Base-by-base conservation (phyloP, 1,140 invertebrate genomes). In the Micrasema longulum region DNA sequence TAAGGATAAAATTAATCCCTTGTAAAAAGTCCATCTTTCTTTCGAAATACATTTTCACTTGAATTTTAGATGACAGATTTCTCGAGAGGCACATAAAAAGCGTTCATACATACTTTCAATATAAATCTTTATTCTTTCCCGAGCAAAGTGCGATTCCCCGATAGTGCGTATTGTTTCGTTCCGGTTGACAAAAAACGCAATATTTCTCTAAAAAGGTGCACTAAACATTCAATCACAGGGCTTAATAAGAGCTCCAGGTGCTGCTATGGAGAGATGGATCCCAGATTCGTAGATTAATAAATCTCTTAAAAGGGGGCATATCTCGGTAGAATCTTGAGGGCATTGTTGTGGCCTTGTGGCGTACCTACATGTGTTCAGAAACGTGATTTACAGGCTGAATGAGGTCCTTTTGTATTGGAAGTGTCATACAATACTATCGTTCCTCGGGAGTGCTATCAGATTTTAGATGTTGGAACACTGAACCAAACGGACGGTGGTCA, bases 301-400 rank as follows among this genome's bases (percentile, higher is more conserved):
- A 71, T 74, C 73, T 74, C 68, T 74, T 71, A 57, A 41, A 63
- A 36, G 48, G 60, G 18, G 16, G 50, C 36, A 60, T 71, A 71
- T 67, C 64, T 50, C 48, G 64, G 35, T 36, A 20, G 35, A 45
- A 67, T 74, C 73, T 18, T 14, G 60, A 67, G 62, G 55, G 64
- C 67, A 74, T 74, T 74, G 72, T 74, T 74, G 72, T 66, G 72
- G 72, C 63, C 45, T n/a, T n/a, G n/a, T n/a, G n/a, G n/a, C n/a
- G n/a, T n/a, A n/a, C n/a, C n/a, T 38, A 38, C 57, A 63, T 45
- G 53, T 36, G 53, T 36, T 18, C 36, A 57, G 14, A 36, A 31
- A 35, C 9, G 31, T 36, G 53, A 57, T 57, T 57, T 57, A 57
- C 53, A 57, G 31, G 16, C 31, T 35, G 31, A 62, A 62, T 47